phyloP scores from a whole-genome alignment of 2,888 invertebrate genomes.

The Amphipyra berbera region DNA sequence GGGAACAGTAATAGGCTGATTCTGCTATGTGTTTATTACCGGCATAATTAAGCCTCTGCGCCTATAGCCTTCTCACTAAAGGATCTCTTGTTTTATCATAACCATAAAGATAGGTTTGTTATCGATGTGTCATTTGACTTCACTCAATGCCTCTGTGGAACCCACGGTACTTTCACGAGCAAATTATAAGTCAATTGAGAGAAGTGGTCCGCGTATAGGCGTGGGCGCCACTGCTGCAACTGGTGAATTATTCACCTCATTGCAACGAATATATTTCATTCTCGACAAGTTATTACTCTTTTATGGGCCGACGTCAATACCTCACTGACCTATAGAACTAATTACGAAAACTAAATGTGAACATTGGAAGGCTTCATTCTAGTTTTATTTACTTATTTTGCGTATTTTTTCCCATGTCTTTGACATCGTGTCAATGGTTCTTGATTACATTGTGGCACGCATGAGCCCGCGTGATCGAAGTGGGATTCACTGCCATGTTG shows the following conservation, averaged over 20 bases:
- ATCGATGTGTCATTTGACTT: constrained; percentile 7
- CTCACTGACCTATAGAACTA: constrained; percentile 32
- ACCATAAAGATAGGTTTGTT: constrained; percentile 37
- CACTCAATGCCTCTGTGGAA: constrained; percentile 5
- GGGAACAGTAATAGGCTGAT: too few relatives aligned
- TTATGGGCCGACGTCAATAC: constrained; percentile 15
- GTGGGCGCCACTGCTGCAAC: too few relatives aligned
- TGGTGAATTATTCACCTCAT: too few relatives aligned
- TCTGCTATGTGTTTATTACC: too few relatives aligned
- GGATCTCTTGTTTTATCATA: constrained; percentile 17
- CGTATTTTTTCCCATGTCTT: constrained; percentile 23
- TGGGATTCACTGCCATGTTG: constrained; percentile 7
- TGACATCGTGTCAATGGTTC: constrained; percentile 12
- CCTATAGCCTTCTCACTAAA: constrained; percentile 13
- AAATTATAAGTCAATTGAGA: background rate
- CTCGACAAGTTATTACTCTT: background rate
- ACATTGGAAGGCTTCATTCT: constrained; percentile 53
- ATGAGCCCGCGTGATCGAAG: background rate
- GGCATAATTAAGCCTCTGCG: constrained; percentile 12
- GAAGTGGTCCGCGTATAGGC: too few relatives aligned
- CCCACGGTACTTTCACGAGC: constrained; percentile 16
- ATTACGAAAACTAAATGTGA: constrained; percentile 44
- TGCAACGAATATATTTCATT: background rate
- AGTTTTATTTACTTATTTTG: constrained; percentile 46
- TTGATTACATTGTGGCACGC: constrained; percentile 8